These are phyloP conservation scores for Portevinia maculata DNA, from an alignment of 2,888 invertebrate genomes.

Conservation along the genomic window DNA sequence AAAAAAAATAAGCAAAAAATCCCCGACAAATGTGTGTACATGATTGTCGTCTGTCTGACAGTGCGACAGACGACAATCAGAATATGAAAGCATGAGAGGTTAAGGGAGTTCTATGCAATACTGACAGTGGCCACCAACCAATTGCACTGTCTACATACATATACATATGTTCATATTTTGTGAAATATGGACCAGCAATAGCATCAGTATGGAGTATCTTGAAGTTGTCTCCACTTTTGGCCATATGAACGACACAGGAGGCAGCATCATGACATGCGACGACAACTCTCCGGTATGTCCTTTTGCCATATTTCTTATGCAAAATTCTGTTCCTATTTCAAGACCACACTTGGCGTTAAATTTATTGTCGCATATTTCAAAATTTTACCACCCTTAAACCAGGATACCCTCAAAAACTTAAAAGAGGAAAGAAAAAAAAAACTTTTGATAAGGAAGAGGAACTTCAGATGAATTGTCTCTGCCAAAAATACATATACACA, in stretches of 20 bases:
- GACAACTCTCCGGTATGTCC: conserved; percentile 60
- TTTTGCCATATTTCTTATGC: conserved; percentile 67
- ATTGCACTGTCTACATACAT: conserved; percentile 10
- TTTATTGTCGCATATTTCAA: conserved; percentile 69
- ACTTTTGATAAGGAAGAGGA: conserved; percentile 46
- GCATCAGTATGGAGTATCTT: not conserved
- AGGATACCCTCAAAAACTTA: not conserved
- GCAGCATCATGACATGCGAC: conserved; percentile 54
- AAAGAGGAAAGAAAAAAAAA: not conserved
- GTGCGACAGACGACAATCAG: conserved; percentile 54
- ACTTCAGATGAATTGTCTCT: conserved; percentile 54
- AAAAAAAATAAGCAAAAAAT: conserved; percentile 30
- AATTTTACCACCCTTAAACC: conserved; percentile 24
- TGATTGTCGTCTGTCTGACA: too few species aligned
- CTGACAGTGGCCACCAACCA: conserved; percentile 36
- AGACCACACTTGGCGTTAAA: conserved; percentile 68
- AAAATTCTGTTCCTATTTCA: conserved; percentile 65
- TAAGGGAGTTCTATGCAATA: conserved; percentile 35
- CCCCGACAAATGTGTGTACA: conserved; percentile 38
- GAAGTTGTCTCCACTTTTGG: not conserved
- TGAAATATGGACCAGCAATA: conserved; percentile 9
- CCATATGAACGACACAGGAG: conserved; percentile 18
- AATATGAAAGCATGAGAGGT: conserved; percentile 52
- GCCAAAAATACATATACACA: conserved; percentile 38
- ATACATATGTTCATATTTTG: too few species aligned